phyloP scores from a whole-genome alignment of 2,113 vertebrate genomes.

The Leiothrix lutea region DNA sequence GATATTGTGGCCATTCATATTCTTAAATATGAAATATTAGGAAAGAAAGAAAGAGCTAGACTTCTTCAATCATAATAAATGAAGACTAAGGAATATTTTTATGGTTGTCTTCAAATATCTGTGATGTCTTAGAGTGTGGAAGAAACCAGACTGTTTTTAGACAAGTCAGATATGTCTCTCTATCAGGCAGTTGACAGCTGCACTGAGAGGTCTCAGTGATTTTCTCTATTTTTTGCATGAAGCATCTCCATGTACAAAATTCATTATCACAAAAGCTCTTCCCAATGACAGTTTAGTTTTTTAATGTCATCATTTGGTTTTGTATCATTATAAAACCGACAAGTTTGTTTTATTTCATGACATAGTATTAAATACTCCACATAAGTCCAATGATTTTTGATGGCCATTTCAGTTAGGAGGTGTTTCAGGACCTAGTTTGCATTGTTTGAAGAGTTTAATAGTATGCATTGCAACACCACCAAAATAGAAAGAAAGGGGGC shows the following conservation, averaged over 20 bases:
- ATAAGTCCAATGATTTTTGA: not conserved
- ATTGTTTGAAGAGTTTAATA: not conserved
- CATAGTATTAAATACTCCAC: not conserved
- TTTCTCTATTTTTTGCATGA: not conserved
- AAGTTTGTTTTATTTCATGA: not conserved
- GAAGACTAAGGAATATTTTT: not conserved
- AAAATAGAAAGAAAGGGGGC: rapidly evolving
- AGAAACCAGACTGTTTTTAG: not conserved
- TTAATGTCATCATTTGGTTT: not conserved
- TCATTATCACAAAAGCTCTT: not conserved
- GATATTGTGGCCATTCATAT: not conserved
- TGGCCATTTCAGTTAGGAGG: not conserved
- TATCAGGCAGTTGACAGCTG: not conserved
- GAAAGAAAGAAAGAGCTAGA: not conserved
- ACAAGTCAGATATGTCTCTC: not conserved
- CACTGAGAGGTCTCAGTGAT: not conserved
- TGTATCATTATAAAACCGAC: not conserved
- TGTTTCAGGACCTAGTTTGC: not conserved
- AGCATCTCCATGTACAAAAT: not conserved
- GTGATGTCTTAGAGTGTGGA: not conserved
- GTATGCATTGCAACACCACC: not conserved
- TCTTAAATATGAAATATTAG: not conserved
- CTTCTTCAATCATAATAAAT: not conserved
- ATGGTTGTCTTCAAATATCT: not conserved
- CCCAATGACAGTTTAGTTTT: not conserved